Base-by-base conservation (phyloP, 2,797 vertebrate genomes). In the Lithobates pipiens region DNA sequence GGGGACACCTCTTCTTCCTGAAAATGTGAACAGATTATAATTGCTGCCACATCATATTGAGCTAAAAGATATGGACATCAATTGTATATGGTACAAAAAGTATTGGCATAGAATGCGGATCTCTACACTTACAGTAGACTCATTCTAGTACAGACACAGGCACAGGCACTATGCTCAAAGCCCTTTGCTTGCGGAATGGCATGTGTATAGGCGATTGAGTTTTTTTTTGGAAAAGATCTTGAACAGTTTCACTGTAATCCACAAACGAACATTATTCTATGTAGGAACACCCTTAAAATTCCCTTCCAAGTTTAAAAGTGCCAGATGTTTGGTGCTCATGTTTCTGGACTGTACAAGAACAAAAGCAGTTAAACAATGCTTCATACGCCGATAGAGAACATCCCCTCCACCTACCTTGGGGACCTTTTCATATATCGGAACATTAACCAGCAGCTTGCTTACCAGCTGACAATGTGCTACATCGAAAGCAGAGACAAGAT, bases 1-100 rank as follows among this genome's bases (percentile, higher is more conserved):
- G 98, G 98, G 71, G 98, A 99, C 88, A 99, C 97, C 83, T 99
- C 98, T 82, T 99, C 98, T 88, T 98, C 97, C 98, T 99, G 89
- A 57, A 88, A 9, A 15, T 67, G 54, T 54, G 16, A 54, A 61
- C 5, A 23, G 2, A 61, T 23, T 23, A 61, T 1, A 61, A 13
- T 61, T 23, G 8, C 21, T 9, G 50, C 16, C 50, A 61, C 54
- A 23, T 61, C 54, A 57, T 61, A 23, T 9, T 61, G 54, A 61
- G 21, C 54, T 9, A 39, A 39, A 39, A 39, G 39, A 39, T 5
- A 39, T 10, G 39, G 39, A 39, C 39, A 39, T 6, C 9, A 10
- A 39, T 39, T 39, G 39, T 10, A 39, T 39, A 39, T 9, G 39
- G 7, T 39, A 9, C 6, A 10, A 9, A 39, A 10, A 39, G 39